Base-by-base conservation (phyloP, 1,140 invertebrate genomes). In the Paraescarpia echinospica region DNA sequence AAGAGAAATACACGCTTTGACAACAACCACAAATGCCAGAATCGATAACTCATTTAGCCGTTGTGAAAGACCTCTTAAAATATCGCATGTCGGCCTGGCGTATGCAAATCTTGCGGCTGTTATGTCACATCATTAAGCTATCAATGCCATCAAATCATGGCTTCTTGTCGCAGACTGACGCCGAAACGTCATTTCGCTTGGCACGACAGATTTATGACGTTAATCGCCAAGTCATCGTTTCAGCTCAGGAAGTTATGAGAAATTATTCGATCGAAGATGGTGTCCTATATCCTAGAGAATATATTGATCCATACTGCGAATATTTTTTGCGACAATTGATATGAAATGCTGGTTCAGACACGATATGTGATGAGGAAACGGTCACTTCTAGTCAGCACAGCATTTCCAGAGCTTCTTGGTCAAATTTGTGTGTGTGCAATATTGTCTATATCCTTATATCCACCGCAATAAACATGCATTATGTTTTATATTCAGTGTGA, bases 91-190 rank as follows among this genome's bases (percentile, higher is more conserved):
- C 27, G 59, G 59, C 22, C 59, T 77, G 59, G 59, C 59, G 59
- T 31, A 77, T 77, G 59, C 59, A 77, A 31, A 77, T 1, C 59
- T 12, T 77, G 27, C 27, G 12, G 59, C 27, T 77, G 59, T 77
- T 77, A 77, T 77, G 59, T 77, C 59, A 77, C 59, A 77, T 77
- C 59, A 77, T 77, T 77, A 77, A 27, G 59, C 59, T 77, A 77
- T 77, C 59, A 77, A 77, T 77, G 59, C 59, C 59, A 77, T 77
- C 59, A 27, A 77, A 77, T 77, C 59, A 77, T 77, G 59, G 18
- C 27, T 12, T 31, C 59, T 77, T 77, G 14, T 77, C 59, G 59
- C 59, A 77, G 59, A 77, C 59, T 77, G 59, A 77, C 59, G 59
- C 59, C 27, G 59, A 18, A 77, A 77, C 22, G 59, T 77, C 59